phyloP scores from a whole-genome alignment of 1,140 invertebrate species.

The Cyrtorhinus lividipennis region DNA sequence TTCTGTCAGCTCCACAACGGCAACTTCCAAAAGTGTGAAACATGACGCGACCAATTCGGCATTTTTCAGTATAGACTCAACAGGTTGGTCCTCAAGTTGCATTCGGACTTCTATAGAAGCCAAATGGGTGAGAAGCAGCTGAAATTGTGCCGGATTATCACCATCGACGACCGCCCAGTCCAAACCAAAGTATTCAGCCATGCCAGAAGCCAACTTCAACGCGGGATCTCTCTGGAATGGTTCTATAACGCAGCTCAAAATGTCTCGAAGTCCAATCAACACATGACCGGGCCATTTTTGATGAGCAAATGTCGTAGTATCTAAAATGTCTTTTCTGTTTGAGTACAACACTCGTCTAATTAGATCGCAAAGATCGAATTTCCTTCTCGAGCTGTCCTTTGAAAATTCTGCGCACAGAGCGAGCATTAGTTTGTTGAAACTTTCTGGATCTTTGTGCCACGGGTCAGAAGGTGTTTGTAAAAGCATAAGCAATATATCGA shows the following conservation, averaged over 20 bases:
- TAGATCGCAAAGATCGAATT: slow-evolving; percentile 69
- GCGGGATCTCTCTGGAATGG: slow-evolving; percentile 77
- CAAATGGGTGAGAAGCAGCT: slow-evolving; percentile 68
- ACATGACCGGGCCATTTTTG: slow-evolving; percentile 63
- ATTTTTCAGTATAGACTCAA: slow-evolving; percentile 60
- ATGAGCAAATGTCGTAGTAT: no score
- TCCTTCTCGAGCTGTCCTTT: slow-evolving; percentile 67
- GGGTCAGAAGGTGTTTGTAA: slow-evolving; percentile 51
- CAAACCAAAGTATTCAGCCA: slow-evolving; percentile 65
- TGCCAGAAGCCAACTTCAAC: slow-evolving; percentile 60
- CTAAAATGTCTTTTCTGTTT: slow-evolving; percentile 22
- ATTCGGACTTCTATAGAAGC: slow-evolving; percentile 83
- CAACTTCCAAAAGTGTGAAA: slow-evolving; percentile 67
- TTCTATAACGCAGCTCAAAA: slow-evolving; percentile 70
- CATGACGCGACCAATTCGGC: slow-evolving; percentile 64
- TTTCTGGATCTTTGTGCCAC: slow-evolving; percentile 55
- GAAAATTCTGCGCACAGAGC: slow-evolving; percentile 74
- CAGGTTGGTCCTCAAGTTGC: slow-evolving; percentile 66
- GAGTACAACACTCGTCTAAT: slow-evolving; percentile 28
- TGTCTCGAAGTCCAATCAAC: slow-evolving; percentile 61
- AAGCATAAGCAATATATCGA: slow-evolving; percentile 58
- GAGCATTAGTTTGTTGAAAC: slow-evolving; percentile 64
- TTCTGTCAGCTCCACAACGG: slow-evolving; percentile 40
- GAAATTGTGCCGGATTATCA: slow-evolving; percentile 63
- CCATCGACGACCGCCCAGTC: slow-evolving; percentile 67